A percentile compares a stretch with the other conserved stretches of the same genome.
phyloP scores from a whole-genome alignment of 2,888 invertebrate species.

The Cryptocephalus moraei region DNA sequence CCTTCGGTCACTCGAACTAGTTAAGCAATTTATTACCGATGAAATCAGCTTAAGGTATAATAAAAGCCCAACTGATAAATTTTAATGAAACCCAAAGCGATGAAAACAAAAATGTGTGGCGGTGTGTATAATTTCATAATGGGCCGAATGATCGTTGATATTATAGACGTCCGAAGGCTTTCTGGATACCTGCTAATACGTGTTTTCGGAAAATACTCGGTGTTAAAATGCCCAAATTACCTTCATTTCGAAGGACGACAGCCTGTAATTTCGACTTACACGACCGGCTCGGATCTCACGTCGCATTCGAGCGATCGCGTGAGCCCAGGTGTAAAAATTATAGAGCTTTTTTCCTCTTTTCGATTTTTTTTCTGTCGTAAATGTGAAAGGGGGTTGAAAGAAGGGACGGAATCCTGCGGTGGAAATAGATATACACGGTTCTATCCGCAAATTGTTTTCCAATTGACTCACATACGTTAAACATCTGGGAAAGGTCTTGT shows the following conservation, averaged over 20 bases:
- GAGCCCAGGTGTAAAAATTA: neutral
- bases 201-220: conserved; percentile 28
- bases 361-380: neutral
- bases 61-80: neutral
- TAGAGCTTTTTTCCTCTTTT: neutral
- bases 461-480: too few relatives aligned
- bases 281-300: conserved; percentile 22
- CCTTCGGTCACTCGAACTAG: too few relatives aligned
- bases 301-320: conserved; percentile 1
- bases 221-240: conserved; percentile 38
- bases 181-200: conserved; percentile 24
- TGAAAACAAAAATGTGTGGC: neutral
- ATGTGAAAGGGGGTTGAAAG: too few relatives aligned
- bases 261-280: conserved; percentile 38
- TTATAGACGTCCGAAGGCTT: neutral
- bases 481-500: too few relatives aligned
- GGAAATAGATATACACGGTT: too few relatives aligned
- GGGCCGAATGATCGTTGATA: neutral
- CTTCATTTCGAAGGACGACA: conserved; percentile 32
- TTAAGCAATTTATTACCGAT: too few relatives aligned
- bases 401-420: too few relatives aligned
- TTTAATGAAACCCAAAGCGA: neutral
- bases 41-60: neutral
- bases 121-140: neutral
- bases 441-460: too few relatives aligned